Evolutionary conservation across 1,140 invertebrate species (phyloP), one percentile per base, ranked within the genome.

Genomic region (Himalopsyche phryganea): DNA sequence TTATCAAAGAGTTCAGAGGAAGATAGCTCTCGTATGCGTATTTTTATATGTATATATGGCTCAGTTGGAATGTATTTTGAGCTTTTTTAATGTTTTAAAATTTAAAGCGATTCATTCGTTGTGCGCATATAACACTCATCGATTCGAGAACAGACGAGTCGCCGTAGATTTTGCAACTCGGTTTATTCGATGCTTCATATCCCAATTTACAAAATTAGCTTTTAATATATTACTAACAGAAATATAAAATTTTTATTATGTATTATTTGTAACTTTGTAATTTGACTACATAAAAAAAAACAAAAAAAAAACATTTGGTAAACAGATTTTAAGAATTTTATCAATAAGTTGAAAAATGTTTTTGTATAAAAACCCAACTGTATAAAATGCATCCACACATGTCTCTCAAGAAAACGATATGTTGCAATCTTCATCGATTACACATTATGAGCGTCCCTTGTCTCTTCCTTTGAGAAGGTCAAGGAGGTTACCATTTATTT

Each of bases 11-110:
- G 23, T 48, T 33, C 28, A 33, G 41, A 42, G 47, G 46, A 49
- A 49, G 42, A 50, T 42, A 5, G 33, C 28, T 36, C 46, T 33
- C 49, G 47, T 42, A 45, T 14, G 36, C 48, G 47, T 57, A 57
- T 57, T 57, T 57, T 57, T 57, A 57, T 57, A 57, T 13, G n/a
- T 28, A 44, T 15, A 15, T 57, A 53, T 33, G 17, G 33, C 28
- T 17, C 41, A 53, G 41, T 35, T 28, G 23, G 23, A 28, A 28
- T 28, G 23, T 28, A 28, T 28, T 28, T 28, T 28, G 23, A 28
- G 23, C 23, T 28, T 28, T 28, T 28, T 28, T 28, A 28, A 28
- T 28, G 23, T 28, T 28, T 28, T 28, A 28, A 28, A 28, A 5
- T 28, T 15, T 40, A 40, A n/a, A 40, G 38, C 38, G n/a, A 5